Conservation (phyloP, 2,888 invertebrate genomes). For the Beris chalybata region DNA sequence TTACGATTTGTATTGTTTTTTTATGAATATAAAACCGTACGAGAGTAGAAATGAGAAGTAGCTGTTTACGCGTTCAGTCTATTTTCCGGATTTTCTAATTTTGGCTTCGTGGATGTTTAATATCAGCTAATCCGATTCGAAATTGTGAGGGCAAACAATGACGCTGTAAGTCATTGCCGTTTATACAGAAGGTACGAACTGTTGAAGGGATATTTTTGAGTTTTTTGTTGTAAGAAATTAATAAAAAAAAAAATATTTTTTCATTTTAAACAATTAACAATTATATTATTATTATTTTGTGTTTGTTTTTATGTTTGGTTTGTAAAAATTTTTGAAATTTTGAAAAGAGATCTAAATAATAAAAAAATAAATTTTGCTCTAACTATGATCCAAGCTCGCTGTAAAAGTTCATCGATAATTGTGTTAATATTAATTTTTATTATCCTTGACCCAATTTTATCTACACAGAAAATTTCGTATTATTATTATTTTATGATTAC, state of each 20-base stretch:
- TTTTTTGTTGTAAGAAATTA: background rate
- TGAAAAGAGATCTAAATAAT: slow-evolving; percentile 3
- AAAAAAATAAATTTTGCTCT: background rate
- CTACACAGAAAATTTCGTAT: no score
- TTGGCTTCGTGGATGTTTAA: slow-evolving; percentile 28
- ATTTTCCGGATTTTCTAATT: slow-evolving; percentile 28
- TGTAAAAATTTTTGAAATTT: background rate
- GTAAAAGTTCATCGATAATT: background rate
- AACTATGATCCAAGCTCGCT: background rate
- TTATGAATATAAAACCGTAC: slow-evolving; percentile 5
- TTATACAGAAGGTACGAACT: slow-evolving; percentile 31
- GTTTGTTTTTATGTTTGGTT: slow-evolving; percentile 1
- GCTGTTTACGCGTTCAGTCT: background rate
- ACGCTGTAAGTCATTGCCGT: slow-evolving; percentile 31
- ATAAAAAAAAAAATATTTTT: slow-evolving; percentile 6
- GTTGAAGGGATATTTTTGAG: slow-evolving; percentile 28
- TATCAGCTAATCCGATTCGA: slow-evolving; percentile 33
- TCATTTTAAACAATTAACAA: slow-evolving; percentile 5
- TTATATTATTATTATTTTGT: slow-evolving; percentile 5
- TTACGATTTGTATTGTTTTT: no score
- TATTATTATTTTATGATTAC: no score
- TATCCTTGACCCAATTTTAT: no score
- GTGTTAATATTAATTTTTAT: no score
- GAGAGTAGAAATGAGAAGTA: no score
- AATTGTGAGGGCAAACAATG: slow-evolving; percentile 33